A percentile compares a stretch with the other conserved stretches of the same genome.
phyloP scores from a whole-genome alignment of 2,113 vertebrate genomes.

The Lophotis ruficrista region DNA sequence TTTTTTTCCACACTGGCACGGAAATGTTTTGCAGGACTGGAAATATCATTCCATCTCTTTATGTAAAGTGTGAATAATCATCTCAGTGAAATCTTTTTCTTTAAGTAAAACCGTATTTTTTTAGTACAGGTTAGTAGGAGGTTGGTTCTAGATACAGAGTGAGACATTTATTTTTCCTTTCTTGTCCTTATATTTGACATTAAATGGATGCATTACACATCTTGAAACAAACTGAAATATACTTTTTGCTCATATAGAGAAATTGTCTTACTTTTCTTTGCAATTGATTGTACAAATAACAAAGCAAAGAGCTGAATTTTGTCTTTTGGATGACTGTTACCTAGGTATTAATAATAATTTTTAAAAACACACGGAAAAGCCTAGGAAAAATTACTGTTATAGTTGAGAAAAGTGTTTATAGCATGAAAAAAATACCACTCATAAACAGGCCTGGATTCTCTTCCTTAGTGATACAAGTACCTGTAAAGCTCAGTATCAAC shows the following conservation, averaged over 20 bases:
- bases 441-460: background rate
- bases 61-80: background rate
- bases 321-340: background rate
- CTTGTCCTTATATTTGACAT: background rate
- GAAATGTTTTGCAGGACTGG: background rate
- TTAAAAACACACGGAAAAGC: background rate
- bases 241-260: background rate
- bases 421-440: background rate
- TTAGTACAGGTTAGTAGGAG: background rate
- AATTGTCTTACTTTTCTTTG: background rate
- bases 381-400: background rate
- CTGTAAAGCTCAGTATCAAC: background rate
- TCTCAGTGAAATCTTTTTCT: background rate
- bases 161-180: background rate
- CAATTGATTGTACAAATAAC: background rate
- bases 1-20: background rate
- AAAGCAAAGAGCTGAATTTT: background rate
- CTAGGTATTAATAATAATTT: background rate
- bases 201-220: background rate
- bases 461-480: background rate
- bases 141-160: background rate
- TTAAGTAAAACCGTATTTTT: background rate
- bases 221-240: background rate
- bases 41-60: background rate
- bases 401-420: background rate